Conservation (phyloP, 1,140 invertebrate species). For the Oncopodura yosiiana region DNA sequence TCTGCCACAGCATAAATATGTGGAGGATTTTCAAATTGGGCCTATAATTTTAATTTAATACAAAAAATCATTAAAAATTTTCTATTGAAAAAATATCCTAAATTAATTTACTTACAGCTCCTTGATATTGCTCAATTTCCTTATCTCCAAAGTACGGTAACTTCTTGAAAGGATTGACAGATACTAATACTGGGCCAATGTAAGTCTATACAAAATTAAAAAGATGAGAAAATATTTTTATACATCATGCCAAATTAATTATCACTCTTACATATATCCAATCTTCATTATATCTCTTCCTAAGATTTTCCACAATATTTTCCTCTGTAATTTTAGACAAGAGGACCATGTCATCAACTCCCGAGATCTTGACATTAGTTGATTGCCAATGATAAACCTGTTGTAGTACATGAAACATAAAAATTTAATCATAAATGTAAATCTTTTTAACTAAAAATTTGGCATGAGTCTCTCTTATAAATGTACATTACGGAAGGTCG, state of each 20-base stretch:
- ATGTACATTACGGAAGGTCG: no score
- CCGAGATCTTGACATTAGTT: conserved; percentile 62
- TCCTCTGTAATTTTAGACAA: conserved; percentile 59
- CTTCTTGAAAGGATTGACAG: conserved; percentile 69
- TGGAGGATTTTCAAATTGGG: conserved; percentile 64
- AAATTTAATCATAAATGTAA: no score
- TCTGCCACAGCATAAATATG: conserved; percentile 65
- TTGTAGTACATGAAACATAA: no score
- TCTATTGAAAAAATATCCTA: background rate
- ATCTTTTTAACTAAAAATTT: no score
- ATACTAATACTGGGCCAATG: conserved; percentile 68
- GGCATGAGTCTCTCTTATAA: no score
- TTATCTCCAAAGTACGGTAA: conserved; percentile 62
- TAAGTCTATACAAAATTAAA: conserved; percentile 58
- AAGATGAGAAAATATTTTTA: conserved; percentile 37
- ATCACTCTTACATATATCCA: conserved; percentile 55
- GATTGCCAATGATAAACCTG: conserved; percentile 69
- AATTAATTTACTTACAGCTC: conserved; percentile 50
- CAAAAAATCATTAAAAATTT: background rate
- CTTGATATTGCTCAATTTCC: conserved; percentile 63
- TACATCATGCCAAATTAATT: background rate
- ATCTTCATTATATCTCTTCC: conserved; percentile 62
- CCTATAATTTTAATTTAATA: conserved; percentile 39
- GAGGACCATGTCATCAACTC: conserved; percentile 73
- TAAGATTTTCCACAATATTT: conserved; percentile 63